Base-by-base conservation (phyloP, 2,888 invertebrate species). In the Idaea dimidiata region DNA sequence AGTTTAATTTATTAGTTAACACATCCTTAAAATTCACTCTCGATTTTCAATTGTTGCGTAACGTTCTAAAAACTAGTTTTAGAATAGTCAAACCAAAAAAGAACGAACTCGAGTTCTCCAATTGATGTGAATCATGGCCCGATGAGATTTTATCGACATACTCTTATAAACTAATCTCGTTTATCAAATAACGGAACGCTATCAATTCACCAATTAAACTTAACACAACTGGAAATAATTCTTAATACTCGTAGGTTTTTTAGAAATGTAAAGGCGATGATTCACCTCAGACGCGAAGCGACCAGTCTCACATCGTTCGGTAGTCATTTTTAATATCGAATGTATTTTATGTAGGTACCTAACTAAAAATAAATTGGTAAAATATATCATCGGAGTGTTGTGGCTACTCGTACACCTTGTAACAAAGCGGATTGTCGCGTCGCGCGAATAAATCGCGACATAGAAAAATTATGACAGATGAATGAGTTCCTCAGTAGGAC, bases 381-480 rank as follows among this genome's bases (percentile, higher is more conserved):
- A 87, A 85, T 84, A 86, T 83, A 78, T 82, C 77, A 79, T 77
- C 70, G 72, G 69, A 72, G 62, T 67, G 72, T 63, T 70, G 76
- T 75, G 79, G 79, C 79, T n/a, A 54, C 54, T 54, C n/a, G 79
- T 80, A 75, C 81, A 71, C 69, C 68, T 71, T 75, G 68, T 71
- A 80, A 87, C 86, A 90, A 89, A 89, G 87, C 78, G 76, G 87
- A 83, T 86, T 87, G 87, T 88, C 83, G 87, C 84, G 73, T 82
- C 83, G 82, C 77, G 89, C 90, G 79, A 84, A 90, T 86, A 85
- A 88, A 86, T 85, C 83, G 89, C 87, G 90, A 91, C 91, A 88
- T 90, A 89, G 90, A 91, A 91, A 89, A 92, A 92, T 91, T 90
- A 91, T 91, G 91, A 91, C 87, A 91, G 86, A 92, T 91, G 84